phyloP scores from a whole-genome alignment of 1,140 invertebrate species.

The Laupala kohalensis region DNA sequence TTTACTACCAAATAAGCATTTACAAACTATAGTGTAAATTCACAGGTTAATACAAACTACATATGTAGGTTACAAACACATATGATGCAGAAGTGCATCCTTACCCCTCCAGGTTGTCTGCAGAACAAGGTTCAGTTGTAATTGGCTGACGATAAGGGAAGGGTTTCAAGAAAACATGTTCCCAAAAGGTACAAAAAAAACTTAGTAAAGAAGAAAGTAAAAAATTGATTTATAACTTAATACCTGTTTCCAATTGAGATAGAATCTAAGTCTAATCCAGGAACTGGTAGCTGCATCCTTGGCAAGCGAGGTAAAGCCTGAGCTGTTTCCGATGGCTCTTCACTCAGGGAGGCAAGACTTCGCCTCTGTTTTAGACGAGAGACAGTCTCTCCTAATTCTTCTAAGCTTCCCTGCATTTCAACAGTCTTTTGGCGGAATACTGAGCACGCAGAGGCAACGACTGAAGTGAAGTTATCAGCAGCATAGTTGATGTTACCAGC shows the following conservation, averaged over 20 bases:
- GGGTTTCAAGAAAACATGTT: too few species aligned
- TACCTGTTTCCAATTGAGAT: slow-evolving; percentile 21
- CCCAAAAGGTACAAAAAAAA: not conserved
- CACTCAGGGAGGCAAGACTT: slow-evolving; percentile 15
- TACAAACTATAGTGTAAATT: too few species aligned
- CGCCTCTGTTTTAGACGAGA: slow-evolving; percentile 19
- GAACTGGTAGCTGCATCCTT: slow-evolving; percentile 11
- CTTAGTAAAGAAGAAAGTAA: not conserved
- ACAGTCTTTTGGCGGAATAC: slow-evolving; percentile 35
- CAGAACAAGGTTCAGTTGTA: too few species aligned
- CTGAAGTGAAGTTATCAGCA: slow-evolving; percentile 25
- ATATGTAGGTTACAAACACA: too few species aligned
- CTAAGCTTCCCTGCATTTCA: slow-evolving; percentile 29
- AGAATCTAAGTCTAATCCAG: slow-evolving; percentile 21
- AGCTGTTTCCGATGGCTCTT: slow-evolving; percentile 2
- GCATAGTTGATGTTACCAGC: slow-evolving; percentile 31
- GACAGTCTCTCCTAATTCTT: slow-evolving; percentile 22
- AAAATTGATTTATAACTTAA: too few species aligned
- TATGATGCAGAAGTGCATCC: too few species aligned
- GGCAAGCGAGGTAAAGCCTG: slow-evolving; percentile 4
- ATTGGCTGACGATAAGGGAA: too few species aligned
- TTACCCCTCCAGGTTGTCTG: too few species aligned
- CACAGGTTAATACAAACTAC: too few species aligned
- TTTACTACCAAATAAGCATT: too few species aligned
- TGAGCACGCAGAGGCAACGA: slow-evolving; percentile 34